Evolutionary conservation across 1,140 invertebrate genomes (phyloP).

Genomic region (Zaprionus ghesquierei): DNA sequence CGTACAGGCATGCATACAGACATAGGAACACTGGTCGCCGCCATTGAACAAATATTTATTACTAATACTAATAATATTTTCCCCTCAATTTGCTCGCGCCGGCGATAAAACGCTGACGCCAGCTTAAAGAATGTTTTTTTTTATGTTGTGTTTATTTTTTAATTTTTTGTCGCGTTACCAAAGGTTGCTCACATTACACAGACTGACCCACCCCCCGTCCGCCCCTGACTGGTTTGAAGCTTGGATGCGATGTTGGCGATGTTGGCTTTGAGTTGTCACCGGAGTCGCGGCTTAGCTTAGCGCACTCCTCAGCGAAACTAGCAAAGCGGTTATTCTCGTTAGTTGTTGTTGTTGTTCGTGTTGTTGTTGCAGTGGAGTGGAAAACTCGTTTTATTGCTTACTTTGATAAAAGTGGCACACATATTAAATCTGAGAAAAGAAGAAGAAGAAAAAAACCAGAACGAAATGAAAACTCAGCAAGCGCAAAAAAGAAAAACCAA

Average conservation of each 20-base stretch:
- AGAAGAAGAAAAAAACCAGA: slow-evolving; percentile 26
- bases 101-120: slow-evolving; percentile 66
- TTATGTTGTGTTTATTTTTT: not conserved
- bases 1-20: not conserved
- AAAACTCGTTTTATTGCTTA: slow-evolving; percentile 66
- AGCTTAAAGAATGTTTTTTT: slow-evolving; percentile 44
- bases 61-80: slow-evolving; percentile 66
- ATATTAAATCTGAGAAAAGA: slow-evolving; percentile 28
- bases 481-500: slow-evolving; percentile 1
- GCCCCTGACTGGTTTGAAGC: no score
- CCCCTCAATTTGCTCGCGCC: slow-evolving; percentile 29
- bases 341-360: slow-evolving; percentile 25
- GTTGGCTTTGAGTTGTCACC: slow-evolving; percentile 29
- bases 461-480: slow-evolving; percentile 45
- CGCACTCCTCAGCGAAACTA: no score
- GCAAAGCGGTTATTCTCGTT: slow-evolving; percentile 69
- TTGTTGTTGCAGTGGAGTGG: slow-evolving; percentile 33
- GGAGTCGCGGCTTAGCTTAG: slow-evolving; percentile 19
- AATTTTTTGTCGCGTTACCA: slow-evolving; percentile 4
- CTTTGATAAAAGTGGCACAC: slow-evolving; percentile 70
- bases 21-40: slow-evolving; percentile 23
- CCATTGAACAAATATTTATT: slow-evolving; percentile 75
- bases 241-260: no score
- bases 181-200: slow-evolving; percentile 53
- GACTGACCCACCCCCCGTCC: not conserved